These are phyloP conservation scores for Porites divaricata DNA, from an alignment of 92 coral and sea anemone species.

Conservation along the genomic window DNA sequence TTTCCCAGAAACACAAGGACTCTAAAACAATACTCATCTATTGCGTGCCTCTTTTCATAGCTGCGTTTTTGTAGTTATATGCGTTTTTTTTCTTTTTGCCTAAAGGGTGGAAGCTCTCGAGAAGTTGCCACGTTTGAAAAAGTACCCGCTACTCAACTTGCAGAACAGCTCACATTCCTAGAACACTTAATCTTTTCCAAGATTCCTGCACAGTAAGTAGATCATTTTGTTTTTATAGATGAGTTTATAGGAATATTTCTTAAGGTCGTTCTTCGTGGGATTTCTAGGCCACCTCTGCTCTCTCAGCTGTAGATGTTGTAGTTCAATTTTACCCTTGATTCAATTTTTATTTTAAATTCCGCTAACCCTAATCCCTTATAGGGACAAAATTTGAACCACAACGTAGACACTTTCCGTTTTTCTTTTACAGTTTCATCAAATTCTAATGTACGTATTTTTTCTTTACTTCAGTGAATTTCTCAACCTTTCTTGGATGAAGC, in stretches of 20 bases:
- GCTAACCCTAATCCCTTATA: too few species aligned
- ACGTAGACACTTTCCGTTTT: too few species aligned
- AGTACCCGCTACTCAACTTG: slow-evolving; percentile 87
- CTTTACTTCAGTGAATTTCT: slow-evolving; percentile 86
- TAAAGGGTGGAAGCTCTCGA: slow-evolving; percentile 24
- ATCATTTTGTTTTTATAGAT: neutral
- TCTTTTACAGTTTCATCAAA: neutral
- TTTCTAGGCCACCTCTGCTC: too few species aligned
- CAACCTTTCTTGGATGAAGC: slow-evolving; percentile 96
- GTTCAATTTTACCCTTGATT: too few species aligned
- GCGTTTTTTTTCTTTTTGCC: neutral
- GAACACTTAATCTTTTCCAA: slow-evolving; percentile 87
- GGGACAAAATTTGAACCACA: too few species aligned
- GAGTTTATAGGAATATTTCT: neutral
- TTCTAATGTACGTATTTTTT: neutral
- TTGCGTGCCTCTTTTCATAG: neutral
- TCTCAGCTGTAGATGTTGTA: too few species aligned
- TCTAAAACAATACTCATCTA: too few species aligned
- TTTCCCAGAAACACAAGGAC: too few species aligned
- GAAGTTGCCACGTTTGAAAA: slow-evolving; percentile 90
- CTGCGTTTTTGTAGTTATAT: neutral
- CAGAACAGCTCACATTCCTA: slow-evolving; percentile 90
- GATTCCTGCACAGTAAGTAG: slow-evolving; percentile 92
- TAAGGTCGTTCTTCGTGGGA: too few species aligned
- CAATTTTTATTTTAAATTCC: too few species aligned